Base-by-base conservation (phyloP, 2,888 invertebrate genomes). In the Euspilapteryx auroguttella region DNA sequence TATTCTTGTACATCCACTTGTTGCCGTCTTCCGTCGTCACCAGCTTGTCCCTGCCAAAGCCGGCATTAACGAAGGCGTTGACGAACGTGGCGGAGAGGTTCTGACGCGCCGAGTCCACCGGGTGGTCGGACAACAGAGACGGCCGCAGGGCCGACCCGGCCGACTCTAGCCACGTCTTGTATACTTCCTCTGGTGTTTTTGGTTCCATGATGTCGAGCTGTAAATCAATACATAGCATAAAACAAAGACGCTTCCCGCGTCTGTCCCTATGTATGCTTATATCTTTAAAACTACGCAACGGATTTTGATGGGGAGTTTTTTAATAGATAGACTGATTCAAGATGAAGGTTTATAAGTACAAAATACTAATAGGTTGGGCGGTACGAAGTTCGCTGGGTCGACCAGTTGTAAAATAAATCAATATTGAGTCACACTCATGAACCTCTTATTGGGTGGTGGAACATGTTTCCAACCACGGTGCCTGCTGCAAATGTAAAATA, bases 11-110 rank as follows among this genome's bases (percentile, higher is more conserved):
- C 56, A 99, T 81, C 93, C 93, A 94, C 40, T 83, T 84, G 40
- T 83, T 85, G 15, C 85, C 85, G 50, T 85, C 84, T 45, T 96
- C 95, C 27, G 89, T 89, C 14, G 92, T 90, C 17, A 94, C 79
- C 3, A 99, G 80, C 58, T 98, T 99, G 55, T 99, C 99, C 11
- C 89, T 85, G 2, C 98, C 96, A 59, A 99, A 99, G 1, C 93
- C 99, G 9, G 95, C 94, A 53, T 99, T 99, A 0, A 99, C 97
- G 51, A 99, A 96, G 1, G 97, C 99, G 62, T 99, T 99, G 0
- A 99, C 99, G 54, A 99, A 96, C 12, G 96, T 95, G 0, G 97
- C 89, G 0, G 99, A 97, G 12, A 99, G 77, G 64, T 99, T 99
- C 61, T 97, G 95, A 23, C 95, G 80, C 0, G 97, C 96, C 0